A percentile compares a stretch with the other conserved stretches of the same genome.
These are phyloP conservation scores for Pocillopora meandrina DNA, from an alignment of 92 coral and sea anemone species.

Conservation along the genomic window DNA sequence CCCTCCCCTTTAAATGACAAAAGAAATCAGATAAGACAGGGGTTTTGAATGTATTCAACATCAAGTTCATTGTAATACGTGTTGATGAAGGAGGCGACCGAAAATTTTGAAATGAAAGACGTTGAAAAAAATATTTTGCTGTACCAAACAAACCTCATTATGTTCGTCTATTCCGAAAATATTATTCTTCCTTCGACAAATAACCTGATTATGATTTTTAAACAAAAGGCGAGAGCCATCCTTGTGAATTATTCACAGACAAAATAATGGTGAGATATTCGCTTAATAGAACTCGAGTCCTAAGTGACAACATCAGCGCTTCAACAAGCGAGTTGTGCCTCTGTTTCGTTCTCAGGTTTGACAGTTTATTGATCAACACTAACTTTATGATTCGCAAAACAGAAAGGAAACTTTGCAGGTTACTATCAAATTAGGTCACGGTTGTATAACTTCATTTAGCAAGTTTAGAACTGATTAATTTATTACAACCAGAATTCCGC, in stretches of 20 bases:
- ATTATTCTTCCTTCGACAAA: not conserved
- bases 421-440: not conserved
- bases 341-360: not conserved
- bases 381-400: not conserved
- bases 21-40: not conserved
- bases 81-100: not conserved
- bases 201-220: too few relatives aligned
- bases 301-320: too few relatives aligned
- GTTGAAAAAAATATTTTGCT: not conserved
- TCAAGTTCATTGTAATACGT: not conserved
- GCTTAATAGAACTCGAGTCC: not conserved
- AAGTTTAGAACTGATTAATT: not conserved
- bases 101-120: not conserved
- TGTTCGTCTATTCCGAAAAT: not conserved
- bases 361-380: not conserved
- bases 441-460: conserved; percentile 2
- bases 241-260: conserved; percentile 1
- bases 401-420: not conserved
- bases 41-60: not conserved
- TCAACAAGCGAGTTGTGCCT: too few relatives aligned
- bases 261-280: not conserved
- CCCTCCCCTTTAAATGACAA: not conserved
- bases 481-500: not conserved
- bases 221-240: not conserved
- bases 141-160: not conserved